These are phyloP conservation scores for Pandemis cinnamomeana DNA, from an alignment of 2,888 invertebrate species.

Conservation along the genomic window DNA sequence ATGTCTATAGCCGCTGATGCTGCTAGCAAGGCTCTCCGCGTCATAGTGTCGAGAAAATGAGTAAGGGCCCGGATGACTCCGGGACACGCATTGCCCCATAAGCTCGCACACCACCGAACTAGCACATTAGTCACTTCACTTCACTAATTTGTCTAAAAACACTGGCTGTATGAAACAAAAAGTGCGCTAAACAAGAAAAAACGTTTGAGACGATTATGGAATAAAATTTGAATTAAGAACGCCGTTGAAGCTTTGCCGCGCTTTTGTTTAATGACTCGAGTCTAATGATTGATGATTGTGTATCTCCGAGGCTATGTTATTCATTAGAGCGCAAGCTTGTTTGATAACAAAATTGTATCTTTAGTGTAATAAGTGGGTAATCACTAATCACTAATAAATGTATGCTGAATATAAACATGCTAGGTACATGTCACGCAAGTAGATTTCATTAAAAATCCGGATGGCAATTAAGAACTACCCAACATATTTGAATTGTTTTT, in stretches of 20 bases:
- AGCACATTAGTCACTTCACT: slow-evolving; percentile 37
- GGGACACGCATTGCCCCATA: slow-evolving; percentile 93
- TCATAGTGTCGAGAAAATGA: slow-evolving; percentile 78
- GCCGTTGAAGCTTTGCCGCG: slow-evolving; percentile 18
- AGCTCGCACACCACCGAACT: slow-evolving; percentile 36
- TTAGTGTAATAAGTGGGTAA: slow-evolving; percentile 2
- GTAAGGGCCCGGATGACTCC: slow-evolving; percentile 82
- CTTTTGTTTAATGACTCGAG: slow-evolving; percentile 15
- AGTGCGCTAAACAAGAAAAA: not conserved
- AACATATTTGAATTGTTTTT: too few species aligned
- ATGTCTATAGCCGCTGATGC: slow-evolving; percentile 61
- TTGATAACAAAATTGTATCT: slow-evolving; percentile 20
- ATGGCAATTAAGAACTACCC: too few species aligned
- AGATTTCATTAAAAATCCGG: too few species aligned
- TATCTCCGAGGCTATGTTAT: slow-evolving; percentile 1
- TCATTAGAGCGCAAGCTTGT: slow-evolving; percentile 12
- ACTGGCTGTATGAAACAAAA: not conserved
- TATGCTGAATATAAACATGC: not conserved
- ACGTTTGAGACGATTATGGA: not conserved
- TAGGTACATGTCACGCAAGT: not conserved
- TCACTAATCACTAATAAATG: not conserved
- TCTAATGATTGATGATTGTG: slow-evolving; percentile 25
- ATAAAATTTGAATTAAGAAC: not conserved
- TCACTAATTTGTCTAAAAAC: not conserved
- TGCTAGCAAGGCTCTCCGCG: slow-evolving; percentile 77